These are phyloP conservation scores for Aleiodes leptofemur DNA, from an alignment of 2,888 invertebrate genomes.

Conservation along the genomic window DNA sequence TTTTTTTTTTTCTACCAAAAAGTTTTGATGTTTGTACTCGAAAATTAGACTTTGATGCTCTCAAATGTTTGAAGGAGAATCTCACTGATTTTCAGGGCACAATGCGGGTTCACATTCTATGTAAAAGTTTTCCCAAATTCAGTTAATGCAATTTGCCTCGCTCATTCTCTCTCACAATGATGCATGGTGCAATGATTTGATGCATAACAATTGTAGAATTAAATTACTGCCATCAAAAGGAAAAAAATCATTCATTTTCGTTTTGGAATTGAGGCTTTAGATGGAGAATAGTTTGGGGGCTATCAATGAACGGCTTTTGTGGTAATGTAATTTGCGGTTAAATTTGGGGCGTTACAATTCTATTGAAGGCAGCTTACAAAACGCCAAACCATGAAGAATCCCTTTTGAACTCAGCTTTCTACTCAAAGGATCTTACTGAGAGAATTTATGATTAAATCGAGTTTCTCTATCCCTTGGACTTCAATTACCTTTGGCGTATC, in stretches of 20 bases:
- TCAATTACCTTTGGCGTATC: slow-evolving; percentile 30
- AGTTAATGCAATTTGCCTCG: no score
- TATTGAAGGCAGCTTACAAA: slow-evolving; percentile 22
- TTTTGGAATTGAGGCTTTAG: no score
- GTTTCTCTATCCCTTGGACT: slow-evolving; percentile 22
- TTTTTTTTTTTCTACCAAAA: background rate
- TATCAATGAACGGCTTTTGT: background rate
- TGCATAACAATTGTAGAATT: background rate
- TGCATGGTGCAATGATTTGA: background rate
- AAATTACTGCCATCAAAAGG: slow-evolving; percentile 23
- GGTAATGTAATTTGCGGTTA: slow-evolving; percentile 37
- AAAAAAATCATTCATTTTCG: background rate
- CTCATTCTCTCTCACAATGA: no score
- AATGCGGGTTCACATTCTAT: slow-evolving; percentile 25
- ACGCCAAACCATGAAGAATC: background rate
- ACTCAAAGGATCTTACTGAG: background rate
- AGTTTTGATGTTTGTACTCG: slow-evolving; percentile 19
- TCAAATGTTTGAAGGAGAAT: slow-evolving; percentile 15
- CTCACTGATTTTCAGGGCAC: slow-evolving; percentile 20
- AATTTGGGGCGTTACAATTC: slow-evolving; percentile 38
- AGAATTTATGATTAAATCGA: slow-evolving; percentile 45
- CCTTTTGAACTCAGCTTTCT: background rate
- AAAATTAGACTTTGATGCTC: slow-evolving; percentile 40
- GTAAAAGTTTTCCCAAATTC: slow-evolving; percentile 13
- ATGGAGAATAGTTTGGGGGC: background rate